Evolutionary conservation across 2,113 vertebrate genomes (phyloP).

Genomic region (Macrotus californicus): DNA sequence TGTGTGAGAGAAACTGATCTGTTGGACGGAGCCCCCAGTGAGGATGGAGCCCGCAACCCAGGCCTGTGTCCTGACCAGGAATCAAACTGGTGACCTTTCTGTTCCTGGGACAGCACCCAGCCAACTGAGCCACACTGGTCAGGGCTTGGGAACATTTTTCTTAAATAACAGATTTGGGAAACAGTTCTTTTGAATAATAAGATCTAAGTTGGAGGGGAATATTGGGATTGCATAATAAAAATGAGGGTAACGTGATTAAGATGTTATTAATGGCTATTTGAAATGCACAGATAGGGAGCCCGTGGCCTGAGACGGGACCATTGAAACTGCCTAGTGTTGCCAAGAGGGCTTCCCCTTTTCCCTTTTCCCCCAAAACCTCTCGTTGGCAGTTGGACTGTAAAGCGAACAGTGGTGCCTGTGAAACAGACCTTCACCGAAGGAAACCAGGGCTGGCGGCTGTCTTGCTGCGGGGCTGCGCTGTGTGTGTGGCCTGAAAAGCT

Average conservation of each 20-base stretch:
- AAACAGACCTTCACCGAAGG: neutral
- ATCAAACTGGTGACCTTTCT: no score
- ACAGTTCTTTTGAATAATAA: neutral
- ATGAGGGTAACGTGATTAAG: neutral
- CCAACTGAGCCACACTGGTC: neutral
- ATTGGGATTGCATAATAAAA: neutral
- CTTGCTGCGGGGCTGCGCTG: neutral
- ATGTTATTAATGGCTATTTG: neutral
- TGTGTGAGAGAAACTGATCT: no score
- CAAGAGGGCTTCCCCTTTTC: neutral
- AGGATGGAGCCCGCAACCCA: neutral
- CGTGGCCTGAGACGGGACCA: neutral
- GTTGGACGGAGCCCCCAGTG: no score
- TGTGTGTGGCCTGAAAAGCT: neutral
- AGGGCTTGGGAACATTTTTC: neutral
- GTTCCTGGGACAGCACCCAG: neutral
- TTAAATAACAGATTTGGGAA: neutral
- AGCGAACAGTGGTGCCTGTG: neutral
- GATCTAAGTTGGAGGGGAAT: neutral
- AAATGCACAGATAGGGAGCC: neutral
- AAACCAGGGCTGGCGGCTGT: neutral
- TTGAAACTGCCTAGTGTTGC: neutral
- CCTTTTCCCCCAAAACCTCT: neutral
- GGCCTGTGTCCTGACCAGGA: no score
- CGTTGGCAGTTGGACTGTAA: neutral